Evolutionary conservation across 1,140 invertebrate genomes (phyloP).

Genomic region (Psilanteris sp.): DNA sequence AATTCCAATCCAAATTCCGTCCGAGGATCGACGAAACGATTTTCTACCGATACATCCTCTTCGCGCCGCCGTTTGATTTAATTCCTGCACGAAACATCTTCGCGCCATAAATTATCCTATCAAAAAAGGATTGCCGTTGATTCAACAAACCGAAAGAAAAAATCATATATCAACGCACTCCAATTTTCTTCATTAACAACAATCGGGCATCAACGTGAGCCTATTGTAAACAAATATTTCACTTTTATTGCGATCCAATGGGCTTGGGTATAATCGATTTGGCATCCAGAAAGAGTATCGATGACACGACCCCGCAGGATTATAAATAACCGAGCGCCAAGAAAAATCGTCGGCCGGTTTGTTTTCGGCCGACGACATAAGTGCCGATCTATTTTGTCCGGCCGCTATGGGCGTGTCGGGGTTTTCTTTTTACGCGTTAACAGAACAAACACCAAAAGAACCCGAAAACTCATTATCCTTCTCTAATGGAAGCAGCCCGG

Average conservation of each 20-base stretch:
- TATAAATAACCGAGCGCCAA: conserved; percentile 36
- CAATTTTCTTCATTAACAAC: conserved; percentile 24
- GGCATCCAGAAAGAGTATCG: conserved; percentile 7
- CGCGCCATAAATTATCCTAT: conserved; percentile 19
- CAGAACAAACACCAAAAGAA: conserved; percentile 48
- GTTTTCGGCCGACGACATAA: conserved; percentile 28
- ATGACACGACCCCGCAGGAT: conserved; percentile 4
- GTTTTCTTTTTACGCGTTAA: conserved; percentile 57
- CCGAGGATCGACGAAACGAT: too few species aligned
- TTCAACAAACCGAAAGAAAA: too few species aligned
- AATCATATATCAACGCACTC: neutral
- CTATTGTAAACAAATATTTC: conserved; percentile 43
- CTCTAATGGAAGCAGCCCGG: conserved; percentile 64
- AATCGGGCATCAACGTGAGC: conserved; percentile 12
- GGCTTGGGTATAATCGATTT: conserved; percentile 27
- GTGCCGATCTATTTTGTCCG: conserved; percentile 49
- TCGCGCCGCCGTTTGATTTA: too few species aligned
- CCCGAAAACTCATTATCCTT: conserved; percentile 71
- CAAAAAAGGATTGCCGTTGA: conserved; percentile 3
- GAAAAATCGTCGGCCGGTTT: conserved; percentile 40
- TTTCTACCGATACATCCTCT: too few species aligned
- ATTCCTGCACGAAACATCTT: too few species aligned
- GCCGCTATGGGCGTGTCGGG: conserved; percentile 58
- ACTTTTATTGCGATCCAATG: conserved; percentile 30
- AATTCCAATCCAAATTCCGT: too few species aligned